These are phyloP conservation scores for Zaprionus tsacasi DNA, from an alignment of 1,140 invertebrate species.

Conservation along the genomic window DNA sequence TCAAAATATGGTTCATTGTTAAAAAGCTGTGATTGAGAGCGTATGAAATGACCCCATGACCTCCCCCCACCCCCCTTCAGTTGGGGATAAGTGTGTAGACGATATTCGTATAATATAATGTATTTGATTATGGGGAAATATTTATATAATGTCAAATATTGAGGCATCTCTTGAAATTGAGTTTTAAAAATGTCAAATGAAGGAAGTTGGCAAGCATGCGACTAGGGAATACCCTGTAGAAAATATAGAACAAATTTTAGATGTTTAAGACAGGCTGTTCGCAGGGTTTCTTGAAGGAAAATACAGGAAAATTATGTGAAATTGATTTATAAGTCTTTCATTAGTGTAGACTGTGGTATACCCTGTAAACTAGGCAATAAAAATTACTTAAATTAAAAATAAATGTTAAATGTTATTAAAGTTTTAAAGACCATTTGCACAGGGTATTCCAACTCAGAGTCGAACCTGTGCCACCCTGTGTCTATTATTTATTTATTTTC, in stretches of 20 bases:
- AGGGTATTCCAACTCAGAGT: no score
- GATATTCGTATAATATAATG: not conserved
- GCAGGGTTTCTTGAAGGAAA: no score
- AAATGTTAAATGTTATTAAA: no score
- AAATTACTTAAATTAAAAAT: no score
- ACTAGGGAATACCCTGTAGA: not conserved
- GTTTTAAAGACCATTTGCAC: no score
- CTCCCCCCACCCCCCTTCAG: not conserved
- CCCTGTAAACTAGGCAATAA: no score
- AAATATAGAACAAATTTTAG: no score
- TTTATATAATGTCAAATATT: not conserved
- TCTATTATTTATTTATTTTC: not conserved
- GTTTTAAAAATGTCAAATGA: not conserved
- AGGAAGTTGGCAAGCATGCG: not conserved
- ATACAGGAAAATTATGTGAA: no score
- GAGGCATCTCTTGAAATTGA: not conserved
- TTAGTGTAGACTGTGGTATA: no score
- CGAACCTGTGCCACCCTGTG: not conserved
- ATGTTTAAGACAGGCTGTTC: no score
- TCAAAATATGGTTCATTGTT: constrained; percentile 22
- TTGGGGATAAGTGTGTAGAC: not conserved
- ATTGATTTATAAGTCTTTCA: no score
- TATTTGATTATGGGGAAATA: not conserved
- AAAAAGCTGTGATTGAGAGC: constrained; percentile 23
- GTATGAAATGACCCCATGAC: not conserved